A percentile compares a stretch with the other conserved stretches of the same genome.
Evolutionary conservation across 92 coral and sea anemone species (phyloP).

Genomic region (Phenganax stokvisi): DNA sequence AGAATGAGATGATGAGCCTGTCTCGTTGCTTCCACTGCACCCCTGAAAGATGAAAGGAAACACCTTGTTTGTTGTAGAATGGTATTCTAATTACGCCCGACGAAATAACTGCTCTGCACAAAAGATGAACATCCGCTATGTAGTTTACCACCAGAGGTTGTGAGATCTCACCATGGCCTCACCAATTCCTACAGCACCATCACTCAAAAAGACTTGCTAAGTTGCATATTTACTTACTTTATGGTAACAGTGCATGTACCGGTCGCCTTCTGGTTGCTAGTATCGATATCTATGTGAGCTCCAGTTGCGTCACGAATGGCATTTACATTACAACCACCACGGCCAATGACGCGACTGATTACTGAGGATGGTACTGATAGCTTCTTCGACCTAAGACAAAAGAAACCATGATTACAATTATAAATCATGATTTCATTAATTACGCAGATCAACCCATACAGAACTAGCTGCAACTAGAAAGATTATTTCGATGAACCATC

Average conservation of each 20-base stretch:
- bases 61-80: neutral
- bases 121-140: no score
- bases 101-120: no score
- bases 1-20: conserved; percentile 95
- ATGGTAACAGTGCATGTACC: conserved; percentile 92
- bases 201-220: no score
- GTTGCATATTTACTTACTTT: conserved; percentile 53
- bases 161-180: no score
- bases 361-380: conserved; percentile 96
- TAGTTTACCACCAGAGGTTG: no score
- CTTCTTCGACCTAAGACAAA: conserved; percentile 72
- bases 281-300: conserved; percentile 94
- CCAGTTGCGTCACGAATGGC: conserved; percentile 97
- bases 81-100: neutral
- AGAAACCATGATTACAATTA: neutral
- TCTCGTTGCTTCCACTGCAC: conserved; percentile 96
- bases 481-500: no score
- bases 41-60: conserved; percentile 52
- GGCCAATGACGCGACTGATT: conserved; percentile 91
- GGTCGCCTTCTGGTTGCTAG: conserved; percentile 87
- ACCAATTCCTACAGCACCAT: no score
- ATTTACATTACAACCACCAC: conserved; percentile 95
- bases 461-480: neutral
- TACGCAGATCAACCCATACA: neutral
- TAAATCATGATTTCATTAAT: neutral